Evolutionary conservation across 2,888 invertebrate genomes (phyloP), one percentile per base, ranked within the genome.

Genomic region (Punctoribates punctum): DNA sequence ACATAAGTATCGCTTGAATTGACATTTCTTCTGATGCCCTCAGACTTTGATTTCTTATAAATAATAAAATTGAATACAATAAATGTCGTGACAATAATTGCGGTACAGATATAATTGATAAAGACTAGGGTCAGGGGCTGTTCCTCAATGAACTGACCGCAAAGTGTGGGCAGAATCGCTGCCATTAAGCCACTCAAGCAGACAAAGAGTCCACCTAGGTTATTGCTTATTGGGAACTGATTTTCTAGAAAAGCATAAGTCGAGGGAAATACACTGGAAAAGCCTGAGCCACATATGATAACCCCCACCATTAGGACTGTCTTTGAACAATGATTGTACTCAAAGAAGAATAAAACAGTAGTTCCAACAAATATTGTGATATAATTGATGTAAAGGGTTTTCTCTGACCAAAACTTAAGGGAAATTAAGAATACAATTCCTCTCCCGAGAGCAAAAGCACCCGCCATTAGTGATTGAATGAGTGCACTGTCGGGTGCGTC

Each of bases 141-240:
- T 5, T 20, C 23, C 42, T 15, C 34, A 42, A 70, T 70, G 23
- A 70, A 70, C 20, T 70, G 70, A 20, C 70, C 70, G 25, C 70
- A 70, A 70, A 70, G 42, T 5, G 70, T 70, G 20, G 70, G 70
- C 9, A 70, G 15, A 13, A 70, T 23, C 20, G 70, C 70, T 70
- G 70, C 70, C 70, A 70, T 70, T 23, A 70, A n/a, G 42, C 70
- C 70, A 46, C 70, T 70, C 6, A 38, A 42, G 15, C 70, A 70
- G 1, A 70, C 70, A 46, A 70, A 70, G 1, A 70, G 2, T 4
- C 42, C 70, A n/a, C 70, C 70, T 20, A 70, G 42, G 1, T 1
- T 42, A 70, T 70, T 70, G 17, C 70, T 46, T n/a, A 70, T 42
- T 38, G 70, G 6, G 4, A 70, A 42, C 17, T 42, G 70, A 2